A percentile compares a stretch with the other conserved stretches of the same genome.
Evolutionary conservation across 1,140 invertebrate species (phyloP).

Genomic region (Drosophila kikkawai): DNA sequence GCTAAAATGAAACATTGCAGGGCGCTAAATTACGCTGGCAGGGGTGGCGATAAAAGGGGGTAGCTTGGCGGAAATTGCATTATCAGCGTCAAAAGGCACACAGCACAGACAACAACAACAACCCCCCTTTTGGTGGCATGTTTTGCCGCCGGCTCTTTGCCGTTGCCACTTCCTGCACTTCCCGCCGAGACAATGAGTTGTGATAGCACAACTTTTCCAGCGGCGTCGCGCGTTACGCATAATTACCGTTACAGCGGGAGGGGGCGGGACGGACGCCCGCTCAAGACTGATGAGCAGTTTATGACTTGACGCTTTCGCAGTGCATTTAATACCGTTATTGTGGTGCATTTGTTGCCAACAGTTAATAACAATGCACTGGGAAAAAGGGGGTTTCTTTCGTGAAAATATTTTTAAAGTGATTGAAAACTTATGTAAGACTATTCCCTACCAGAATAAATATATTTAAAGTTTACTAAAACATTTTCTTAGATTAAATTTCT

Average conservation of each 20-base stretch:
- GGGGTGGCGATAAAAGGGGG: constrained; percentile 13
- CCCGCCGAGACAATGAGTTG: constrained; percentile 77
- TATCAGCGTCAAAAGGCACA: constrained; percentile 80
- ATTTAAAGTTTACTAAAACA: too few relatives aligned
- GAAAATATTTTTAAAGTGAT: neutral
- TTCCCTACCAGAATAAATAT: neutral
- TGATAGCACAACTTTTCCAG: constrained; percentile 76
- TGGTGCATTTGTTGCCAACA: constrained; percentile 72
- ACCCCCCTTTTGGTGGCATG: constrained; percentile 40
- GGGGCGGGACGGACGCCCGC: neutral
- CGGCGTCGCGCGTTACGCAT: constrained; percentile 68
- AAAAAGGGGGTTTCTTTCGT: too few relatives aligned
- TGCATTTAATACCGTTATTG: constrained; percentile 71
- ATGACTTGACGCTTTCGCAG: constrained; percentile 77
- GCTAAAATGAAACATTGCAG: constrained; percentile 80
- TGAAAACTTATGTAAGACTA: too few relatives aligned
- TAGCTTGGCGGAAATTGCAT: constrained; percentile 73
- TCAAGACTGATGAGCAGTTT: constrained; percentile 81
- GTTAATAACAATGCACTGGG: constrained; percentile 57
- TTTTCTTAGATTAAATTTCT: neutral
- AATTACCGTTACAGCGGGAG: constrained; percentile 57
- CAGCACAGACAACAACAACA: constrained; percentile 17
- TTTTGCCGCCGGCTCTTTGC: constrained; percentile 66
- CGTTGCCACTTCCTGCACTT: constrained; percentile 64
- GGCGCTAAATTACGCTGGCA: constrained; percentile 70